These are phyloP conservation scores for Zeuzera pyrina DNA, from an alignment of 2,888 invertebrate species.

Conservation along the genomic window DNA sequence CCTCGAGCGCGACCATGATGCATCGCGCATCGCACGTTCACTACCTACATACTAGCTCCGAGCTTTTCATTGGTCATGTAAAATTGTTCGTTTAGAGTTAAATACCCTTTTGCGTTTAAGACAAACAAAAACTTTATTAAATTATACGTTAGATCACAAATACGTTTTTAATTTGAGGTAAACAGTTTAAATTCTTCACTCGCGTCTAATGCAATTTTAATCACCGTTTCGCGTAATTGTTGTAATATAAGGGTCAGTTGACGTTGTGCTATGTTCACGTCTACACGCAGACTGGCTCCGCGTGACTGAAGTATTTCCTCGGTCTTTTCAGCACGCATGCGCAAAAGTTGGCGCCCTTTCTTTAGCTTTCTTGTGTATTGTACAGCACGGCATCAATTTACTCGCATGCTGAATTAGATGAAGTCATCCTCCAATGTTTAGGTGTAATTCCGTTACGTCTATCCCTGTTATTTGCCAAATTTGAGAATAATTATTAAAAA, in stretches of 20 bases:
- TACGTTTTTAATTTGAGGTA: constrained; percentile 8
- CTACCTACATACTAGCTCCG: constrained; percentile 22
- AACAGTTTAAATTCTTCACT: constrained; percentile 21
- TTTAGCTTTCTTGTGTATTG: constrained; percentile 53
- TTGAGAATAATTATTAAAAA: no score
- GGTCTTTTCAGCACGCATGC: constrained; percentile 40
- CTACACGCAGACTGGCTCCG: constrained; percentile 44
- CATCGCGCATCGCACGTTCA: constrained; percentile 57
- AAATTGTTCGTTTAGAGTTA: no score
- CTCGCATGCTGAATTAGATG: constrained; percentile 59
- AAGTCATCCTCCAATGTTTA: no score
- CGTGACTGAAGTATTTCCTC: constrained; percentile 37
- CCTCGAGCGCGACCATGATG: constrained; percentile 54
- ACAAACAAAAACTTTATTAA: no score
- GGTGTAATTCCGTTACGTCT: no score
- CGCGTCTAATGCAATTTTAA: constrained; percentile 30
- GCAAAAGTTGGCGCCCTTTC: constrained; percentile 64
- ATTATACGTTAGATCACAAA: constrained; percentile 5
- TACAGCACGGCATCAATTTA: constrained; percentile 57
- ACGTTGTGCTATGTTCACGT: no score
- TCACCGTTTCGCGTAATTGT: no score
- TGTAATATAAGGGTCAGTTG: no score
- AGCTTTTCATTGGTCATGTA: constrained; percentile 18
- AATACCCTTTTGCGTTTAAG: no score
- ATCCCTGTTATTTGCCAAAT: no score